These are phyloP conservation scores for Zoanthus sociatus DNA, from an alignment of 92 coral and sea anemone genomes.

Conservation along the genomic window DNA sequence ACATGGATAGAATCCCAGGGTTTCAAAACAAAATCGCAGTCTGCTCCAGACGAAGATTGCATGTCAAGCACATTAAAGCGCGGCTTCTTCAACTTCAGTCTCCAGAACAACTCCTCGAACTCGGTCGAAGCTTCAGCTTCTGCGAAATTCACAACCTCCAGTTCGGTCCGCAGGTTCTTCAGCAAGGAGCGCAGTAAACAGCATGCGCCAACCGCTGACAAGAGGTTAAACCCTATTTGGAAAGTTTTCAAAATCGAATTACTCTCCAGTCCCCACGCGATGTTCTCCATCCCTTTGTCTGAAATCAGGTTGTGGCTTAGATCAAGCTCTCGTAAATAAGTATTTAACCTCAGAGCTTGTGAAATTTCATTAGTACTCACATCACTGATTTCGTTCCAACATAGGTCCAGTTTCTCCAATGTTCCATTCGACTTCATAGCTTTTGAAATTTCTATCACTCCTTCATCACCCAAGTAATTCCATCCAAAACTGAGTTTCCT, in stretches of 20 bases:
- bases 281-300: constrained; percentile 74
- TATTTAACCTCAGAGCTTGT: constrained; percentile 67
- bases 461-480: constrained; percentile 85
- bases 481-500: constrained; percentile 77
- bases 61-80: constrained; percentile 70
- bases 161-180: constrained; percentile 61
- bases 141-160: constrained; percentile 72
- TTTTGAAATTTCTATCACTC: constrained; percentile 63
- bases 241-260: constrained; percentile 75
- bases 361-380: constrained; percentile 70
- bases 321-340: constrained; percentile 73
- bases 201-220: constrained; percentile 80
- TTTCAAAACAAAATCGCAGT: constrained; percentile 64
- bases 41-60: constrained; percentile 77
- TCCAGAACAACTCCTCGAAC: constrained; percentile 70
- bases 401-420: constrained; percentile 70
- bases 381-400: constrained; percentile 87
- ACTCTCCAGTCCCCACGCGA: constrained; percentile 78
- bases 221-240: constrained; percentile 72
- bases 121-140: constrained; percentile 78
- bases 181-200: constrained; percentile 65
- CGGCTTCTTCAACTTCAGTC: constrained; percentile 64
- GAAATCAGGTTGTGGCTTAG: constrained; percentile 85
- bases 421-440: constrained; percentile 70
- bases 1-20: constrained; percentile 76